These are phyloP conservation scores for Muraenolepis orangiensis DNA, from an alignment of 2,797 vertebrate genomes.

Conservation along the genomic window DNA sequence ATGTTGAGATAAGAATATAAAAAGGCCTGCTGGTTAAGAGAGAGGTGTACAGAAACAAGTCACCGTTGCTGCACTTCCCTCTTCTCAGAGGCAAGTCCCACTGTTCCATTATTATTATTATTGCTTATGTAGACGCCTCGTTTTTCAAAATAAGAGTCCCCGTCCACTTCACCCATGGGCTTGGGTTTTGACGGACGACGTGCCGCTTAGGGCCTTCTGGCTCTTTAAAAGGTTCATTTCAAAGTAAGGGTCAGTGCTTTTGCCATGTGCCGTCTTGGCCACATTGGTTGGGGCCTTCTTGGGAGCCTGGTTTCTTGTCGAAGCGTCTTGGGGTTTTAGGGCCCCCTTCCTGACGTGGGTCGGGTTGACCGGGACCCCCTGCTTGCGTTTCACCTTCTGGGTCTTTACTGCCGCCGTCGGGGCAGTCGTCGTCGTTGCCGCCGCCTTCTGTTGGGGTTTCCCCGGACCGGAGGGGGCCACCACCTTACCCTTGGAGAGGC, in stretches of 20 bases:
- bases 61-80: neutral
- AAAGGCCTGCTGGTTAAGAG: conserved; percentile 8
- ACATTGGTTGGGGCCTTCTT: conserved; percentile 41
- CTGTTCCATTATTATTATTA: neutral
- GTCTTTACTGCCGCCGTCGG: conserved; percentile 31
- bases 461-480: conserved; percentile 64
- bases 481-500: conserved; percentile 47
- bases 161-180: neutral
- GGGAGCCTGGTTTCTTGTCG: conserved; percentile 29
- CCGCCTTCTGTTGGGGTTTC: conserved; percentile 72
- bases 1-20: neutral
- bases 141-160: conserved; percentile 3
- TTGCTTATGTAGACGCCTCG: neutral
- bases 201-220: conserved; percentile 69
- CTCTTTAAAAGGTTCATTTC: conserved; percentile 85
- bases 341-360: conserved; percentile 35
- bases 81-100: neutral
- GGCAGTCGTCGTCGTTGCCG: no score
- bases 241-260: conserved; percentile 82
- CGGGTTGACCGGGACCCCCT: conserved; percentile 28
- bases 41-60: neutral
- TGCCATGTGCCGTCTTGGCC: conserved; percentile 56
- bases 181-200: neutral
- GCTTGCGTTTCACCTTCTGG: conserved; percentile 36
- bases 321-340: conserved; percentile 15